phyloP scores from a whole-genome alignment of 2,113 vertebrate genomes.

The Panthera tigris region DNA sequence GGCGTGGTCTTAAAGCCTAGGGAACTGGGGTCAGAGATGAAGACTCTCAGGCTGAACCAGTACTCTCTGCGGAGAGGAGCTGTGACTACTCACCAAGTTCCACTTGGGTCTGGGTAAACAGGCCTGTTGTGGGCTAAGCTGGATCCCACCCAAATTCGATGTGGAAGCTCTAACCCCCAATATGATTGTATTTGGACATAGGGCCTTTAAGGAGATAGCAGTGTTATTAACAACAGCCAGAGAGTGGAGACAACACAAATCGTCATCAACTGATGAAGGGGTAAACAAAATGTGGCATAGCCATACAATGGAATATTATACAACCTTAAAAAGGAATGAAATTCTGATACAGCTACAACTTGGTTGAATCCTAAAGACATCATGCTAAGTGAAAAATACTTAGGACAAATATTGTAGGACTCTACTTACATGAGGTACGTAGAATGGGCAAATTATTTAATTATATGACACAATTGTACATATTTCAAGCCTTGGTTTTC shows the following conservation, averaged over 20 bases:
- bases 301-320: neutral
- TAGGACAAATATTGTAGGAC: neutral
- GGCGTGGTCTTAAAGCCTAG: neutral
- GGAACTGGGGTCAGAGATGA: neutral
- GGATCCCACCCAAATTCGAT: neutral
- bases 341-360: neutral
- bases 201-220: neutral
- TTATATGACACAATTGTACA: neutral
- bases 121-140: neutral
- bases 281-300: neutral
- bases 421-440: neutral
- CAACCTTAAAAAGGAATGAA: neutral
- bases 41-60: neutral
- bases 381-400: neutral
- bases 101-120: neutral
- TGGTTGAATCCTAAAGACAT: neutral
- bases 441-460: neutral
- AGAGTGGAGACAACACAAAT: neutral
- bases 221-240: neutral
- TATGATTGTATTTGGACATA: neutral
- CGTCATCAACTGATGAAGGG: neutral
- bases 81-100: neutral
- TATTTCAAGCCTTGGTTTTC: neutral
- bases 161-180: neutral
- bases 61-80: neutral